Base-by-base conservation (phyloP, 2,888 invertebrate species). In the Trichacis sp. region DNA sequence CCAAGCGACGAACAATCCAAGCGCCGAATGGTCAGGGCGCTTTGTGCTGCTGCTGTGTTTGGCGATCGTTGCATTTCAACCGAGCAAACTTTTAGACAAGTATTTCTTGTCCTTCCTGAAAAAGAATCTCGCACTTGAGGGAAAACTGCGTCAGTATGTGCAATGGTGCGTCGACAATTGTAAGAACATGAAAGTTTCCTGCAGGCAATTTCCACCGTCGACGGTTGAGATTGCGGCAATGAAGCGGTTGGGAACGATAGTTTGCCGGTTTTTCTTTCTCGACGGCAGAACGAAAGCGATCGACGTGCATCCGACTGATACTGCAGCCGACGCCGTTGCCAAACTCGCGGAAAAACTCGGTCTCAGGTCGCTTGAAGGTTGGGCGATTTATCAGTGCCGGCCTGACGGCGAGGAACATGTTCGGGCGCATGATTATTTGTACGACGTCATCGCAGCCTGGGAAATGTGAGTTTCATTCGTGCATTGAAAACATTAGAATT, bases 111-210 rank as follows among this genome's bases (percentile, higher is more conserved):
- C 92, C 12, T 93, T 93, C 80, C 85, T 94, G 49, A 89, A 89
- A 75, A 91, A 92, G 80, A 92, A 90, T 80, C 79, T 91, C 18
- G 86, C 87, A n/a, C 86, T 89, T 51, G 90, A 90, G 47, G 91
- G 91, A 3, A 89, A 90, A 76, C 85, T 92, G 17, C 87, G 90
- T 5, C 95, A 96, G 83, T 96, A 95, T 80, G 95, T 96, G 8
- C 94, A 95, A 84, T 96, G 96, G 94, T 96, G 96, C 81, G 87
- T 96, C 53, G 96, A 96, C 79, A 96, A 97, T 86, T 94, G 96
- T 75, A 91, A 95, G 70, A 94, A 94, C 68, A 93, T 92, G 2
- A 92, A 95, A 83, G 92, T 92, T 2, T 91, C 91, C 38, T 92
- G 93, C 1, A 85, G 97, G 38, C 91, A 92, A 71, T 89, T 92